phyloP scores from a whole-genome alignment of 23 tunicate species.

The Trididemnum clinides region DNA sequence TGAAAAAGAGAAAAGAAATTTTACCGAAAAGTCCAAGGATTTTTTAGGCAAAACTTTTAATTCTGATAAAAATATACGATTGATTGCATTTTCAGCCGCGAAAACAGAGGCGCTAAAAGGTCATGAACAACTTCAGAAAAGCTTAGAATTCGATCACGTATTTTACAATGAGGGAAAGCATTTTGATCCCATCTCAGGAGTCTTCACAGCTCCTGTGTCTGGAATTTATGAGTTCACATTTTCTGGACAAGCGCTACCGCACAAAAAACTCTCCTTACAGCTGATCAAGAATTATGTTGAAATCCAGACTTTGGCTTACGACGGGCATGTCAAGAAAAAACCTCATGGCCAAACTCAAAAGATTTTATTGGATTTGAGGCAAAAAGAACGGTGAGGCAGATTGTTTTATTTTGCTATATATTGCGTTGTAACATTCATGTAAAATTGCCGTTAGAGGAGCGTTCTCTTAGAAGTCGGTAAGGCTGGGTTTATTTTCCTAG shows the following conservation, averaged over 20 bases:
- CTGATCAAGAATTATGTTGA: conserved; percentile 71
- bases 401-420: too few relatives aligned
- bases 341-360: conserved; percentile 38
- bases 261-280: conserved; percentile 24
- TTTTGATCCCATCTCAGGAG: conserved; percentile 36
- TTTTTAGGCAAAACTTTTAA: not conserved
- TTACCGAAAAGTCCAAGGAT: not conserved
- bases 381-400: too few relatives aligned
- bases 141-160: conserved; percentile 30
- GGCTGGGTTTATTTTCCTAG: not conserved
- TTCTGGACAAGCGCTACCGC: conserved; percentile 43
- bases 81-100: conserved; percentile 46
- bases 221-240: conserved; percentile 57
- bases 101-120: conserved; percentile 24
- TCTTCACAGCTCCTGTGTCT: conserved; percentile 40
- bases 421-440: too few relatives aligned
- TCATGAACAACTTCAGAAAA: conserved; percentile 29
- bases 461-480: not conserved
- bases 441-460: not conserved
- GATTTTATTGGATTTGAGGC: conserved; percentile 40
- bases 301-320: conserved; percentile 44
- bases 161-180: conserved; percentile 34
- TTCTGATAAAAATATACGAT: not conserved
- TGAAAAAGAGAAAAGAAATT: too few relatives aligned
- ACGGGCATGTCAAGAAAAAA: conserved; percentile 43